phyloP scores from a whole-genome alignment of 2,113 vertebrate species.

The Mola mola region DNA sequence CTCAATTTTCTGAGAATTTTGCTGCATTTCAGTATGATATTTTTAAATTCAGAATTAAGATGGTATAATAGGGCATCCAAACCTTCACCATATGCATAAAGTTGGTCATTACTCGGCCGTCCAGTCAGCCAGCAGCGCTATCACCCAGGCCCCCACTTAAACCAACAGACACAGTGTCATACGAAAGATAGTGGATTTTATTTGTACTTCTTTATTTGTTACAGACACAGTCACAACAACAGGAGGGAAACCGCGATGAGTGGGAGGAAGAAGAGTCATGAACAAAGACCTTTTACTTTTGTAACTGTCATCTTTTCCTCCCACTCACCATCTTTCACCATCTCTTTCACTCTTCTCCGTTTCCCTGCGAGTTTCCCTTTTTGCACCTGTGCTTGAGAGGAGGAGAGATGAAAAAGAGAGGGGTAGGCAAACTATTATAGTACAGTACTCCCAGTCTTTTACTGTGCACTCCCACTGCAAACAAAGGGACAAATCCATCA shows the following conservation, averaged over 20 bases:
- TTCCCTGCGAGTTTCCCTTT: slow-evolving; percentile 47
- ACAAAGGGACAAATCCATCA: slow-evolving; percentile 39
- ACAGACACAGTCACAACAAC: slow-evolving; percentile 66
- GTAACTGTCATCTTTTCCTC: slow-evolving; percentile 37
- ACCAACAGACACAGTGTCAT: slow-evolving; percentile 62
- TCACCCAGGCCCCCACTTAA: slow-evolving; percentile 36
- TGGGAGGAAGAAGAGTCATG: slow-evolving; percentile 45
- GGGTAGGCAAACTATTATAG: slow-evolving; percentile 75
- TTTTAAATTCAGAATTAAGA: too few relatives aligned
- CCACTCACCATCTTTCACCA: slow-evolving; percentile 56
- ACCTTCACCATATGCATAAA: too few relatives aligned
- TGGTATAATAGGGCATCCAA: too few relatives aligned
- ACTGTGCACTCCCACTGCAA: slow-evolving; percentile 10
- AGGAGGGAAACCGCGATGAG: slow-evolving; percentile 61
- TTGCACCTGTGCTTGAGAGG: slow-evolving; percentile 26
- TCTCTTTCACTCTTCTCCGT: slow-evolving; percentile 65
- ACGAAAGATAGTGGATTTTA: slow-evolving; percentile 75
- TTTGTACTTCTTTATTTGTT: slow-evolving; percentile 76
- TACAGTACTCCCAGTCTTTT: slow-evolving; percentile 50
- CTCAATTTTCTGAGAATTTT: too few relatives aligned
- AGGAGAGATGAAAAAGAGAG: slow-evolving; percentile 47
- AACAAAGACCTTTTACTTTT: slow-evolving; percentile 67
- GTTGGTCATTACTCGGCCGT: too few relatives aligned
- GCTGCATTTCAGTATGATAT: too few relatives aligned
- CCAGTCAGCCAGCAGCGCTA: neutral